These are phyloP conservation scores for Telenomus remus DNA, from an alignment of 1,140 invertebrate genomes.

Conservation along the genomic window DNA sequence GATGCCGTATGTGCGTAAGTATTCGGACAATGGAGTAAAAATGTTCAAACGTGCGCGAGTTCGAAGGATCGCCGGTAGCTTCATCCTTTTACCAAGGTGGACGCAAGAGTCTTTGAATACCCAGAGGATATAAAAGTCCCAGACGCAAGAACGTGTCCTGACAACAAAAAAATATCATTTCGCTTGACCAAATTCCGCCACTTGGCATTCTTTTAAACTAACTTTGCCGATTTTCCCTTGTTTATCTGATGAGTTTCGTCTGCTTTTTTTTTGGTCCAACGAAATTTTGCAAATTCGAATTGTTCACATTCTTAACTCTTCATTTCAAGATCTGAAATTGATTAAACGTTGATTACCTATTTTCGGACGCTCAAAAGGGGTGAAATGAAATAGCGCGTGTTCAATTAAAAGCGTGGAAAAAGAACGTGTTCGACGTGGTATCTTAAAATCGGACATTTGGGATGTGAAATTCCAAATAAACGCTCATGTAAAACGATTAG, in stretches of 20 bases:
- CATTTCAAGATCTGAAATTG: no score
- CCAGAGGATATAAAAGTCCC: constrained; percentile 70
- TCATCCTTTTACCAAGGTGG: constrained; percentile 64
- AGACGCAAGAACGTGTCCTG: constrained; percentile 69
- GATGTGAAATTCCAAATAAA: constrained; percentile 57
- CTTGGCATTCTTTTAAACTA: constrained; percentile 49
- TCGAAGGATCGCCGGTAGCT: constrained; percentile 70
- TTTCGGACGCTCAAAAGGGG: no score
- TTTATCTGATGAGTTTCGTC: constrained; percentile 25
- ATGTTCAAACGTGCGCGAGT: constrained; percentile 64
- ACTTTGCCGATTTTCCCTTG: constrained; percentile 37
- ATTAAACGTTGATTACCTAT: no score
- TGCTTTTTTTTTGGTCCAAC: no score
- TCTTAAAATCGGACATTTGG: constrained; percentile 35
- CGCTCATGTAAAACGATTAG: constrained; percentile 67
- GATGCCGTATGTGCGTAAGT: constrained; percentile 27
- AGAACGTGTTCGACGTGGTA: constrained; percentile 16
- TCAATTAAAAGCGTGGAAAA: constrained; percentile 19
- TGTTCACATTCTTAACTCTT: no score
- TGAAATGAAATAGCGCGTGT: neutral
- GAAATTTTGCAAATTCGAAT: no score
- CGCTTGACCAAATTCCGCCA: constrained; percentile 55
- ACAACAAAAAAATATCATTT: constrained; percentile 74
- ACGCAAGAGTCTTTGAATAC: constrained; percentile 74
- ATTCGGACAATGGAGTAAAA: constrained; percentile 42